phyloP scores from a whole-genome alignment of 2,797 vertebrate species.

The Dicrostonyx torquatus region DNA sequence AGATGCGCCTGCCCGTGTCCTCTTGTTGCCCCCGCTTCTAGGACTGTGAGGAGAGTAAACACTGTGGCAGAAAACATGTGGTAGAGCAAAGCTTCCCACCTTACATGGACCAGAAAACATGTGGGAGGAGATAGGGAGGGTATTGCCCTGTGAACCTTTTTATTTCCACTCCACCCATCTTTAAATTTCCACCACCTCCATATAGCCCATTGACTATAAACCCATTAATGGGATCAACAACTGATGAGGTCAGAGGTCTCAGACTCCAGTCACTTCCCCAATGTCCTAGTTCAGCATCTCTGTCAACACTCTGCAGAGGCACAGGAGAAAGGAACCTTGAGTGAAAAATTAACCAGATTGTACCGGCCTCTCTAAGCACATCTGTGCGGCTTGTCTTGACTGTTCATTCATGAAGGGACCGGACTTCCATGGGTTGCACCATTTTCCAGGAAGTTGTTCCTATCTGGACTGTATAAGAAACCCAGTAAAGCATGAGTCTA shows the following conservation, averaged over 20 bases:
- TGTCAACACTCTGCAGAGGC: neutral
- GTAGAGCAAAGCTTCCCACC: neutral
- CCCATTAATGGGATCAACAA: neutral
- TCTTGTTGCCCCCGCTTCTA: neutral
- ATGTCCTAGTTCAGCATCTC: neutral
- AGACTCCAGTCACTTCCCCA: neutral
- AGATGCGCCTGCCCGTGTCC: neutral
- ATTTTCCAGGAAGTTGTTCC: neutral
- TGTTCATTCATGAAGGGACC: neutral
- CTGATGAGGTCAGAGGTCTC: neutral
- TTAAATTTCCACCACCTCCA: neutral
- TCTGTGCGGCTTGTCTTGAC: neutral
- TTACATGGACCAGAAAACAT: neutral
- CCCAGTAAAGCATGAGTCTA: neutral
- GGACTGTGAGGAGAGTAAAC: neutral
- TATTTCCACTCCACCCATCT: neutral
- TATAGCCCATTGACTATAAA: neutral
- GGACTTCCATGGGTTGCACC: neutral
- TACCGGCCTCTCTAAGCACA: neutral
- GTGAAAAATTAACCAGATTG: neutral
- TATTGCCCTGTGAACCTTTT: neutral
- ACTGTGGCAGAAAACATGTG: neutral
- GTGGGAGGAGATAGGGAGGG: neutral
- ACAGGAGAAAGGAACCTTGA: neutral
- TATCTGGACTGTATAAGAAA: neutral